Percentiles rank a stretch among this genome's conserved stretches.
phyloP scores from a whole-genome alignment of 1,140 invertebrate genomes.

The Phocides pigmalion region DNA sequence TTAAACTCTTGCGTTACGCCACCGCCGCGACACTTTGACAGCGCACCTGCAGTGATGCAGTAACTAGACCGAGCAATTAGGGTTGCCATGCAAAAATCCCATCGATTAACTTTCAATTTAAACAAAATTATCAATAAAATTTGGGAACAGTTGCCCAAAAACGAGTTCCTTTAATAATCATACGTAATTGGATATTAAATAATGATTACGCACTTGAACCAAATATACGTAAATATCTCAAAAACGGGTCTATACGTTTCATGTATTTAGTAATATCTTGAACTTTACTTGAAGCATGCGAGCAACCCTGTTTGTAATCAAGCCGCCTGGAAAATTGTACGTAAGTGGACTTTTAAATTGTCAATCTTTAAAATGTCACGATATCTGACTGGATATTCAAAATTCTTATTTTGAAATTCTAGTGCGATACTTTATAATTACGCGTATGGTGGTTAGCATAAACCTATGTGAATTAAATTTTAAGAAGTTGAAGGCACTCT shows the following conservation, averaged over 20 bases:
- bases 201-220: constrained; percentile 12
- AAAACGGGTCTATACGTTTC: neutral
- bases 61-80: constrained; percentile 1
- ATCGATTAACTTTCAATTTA: neutral
- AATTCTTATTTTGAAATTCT: no score
- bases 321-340: neutral
- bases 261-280: neutral
- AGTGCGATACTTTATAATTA: no score
- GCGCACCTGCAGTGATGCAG: neutral
- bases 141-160: constrained; percentile 3
- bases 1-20: neutral
- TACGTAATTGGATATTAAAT: constrained; percentile 21
- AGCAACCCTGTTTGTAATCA: neutral
- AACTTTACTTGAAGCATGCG: neutral
- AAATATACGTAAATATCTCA: constrained; percentile 14
- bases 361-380: no score
- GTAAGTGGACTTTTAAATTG: neutral
- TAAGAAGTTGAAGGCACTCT: no score
- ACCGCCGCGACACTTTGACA: constrained; percentile 1
- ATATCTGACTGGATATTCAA: no score
- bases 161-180: constrained; percentile 8
- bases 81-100: constrained; percentile 4
- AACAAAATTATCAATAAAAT: constrained; percentile 3
- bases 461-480: no score
- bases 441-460: no score